A percentile compares a stretch with the other conserved stretches of the same genome.
Conservation (phyloP, 2,797 vertebrate genomes). For the Sebastes baramenuke region DNA sequence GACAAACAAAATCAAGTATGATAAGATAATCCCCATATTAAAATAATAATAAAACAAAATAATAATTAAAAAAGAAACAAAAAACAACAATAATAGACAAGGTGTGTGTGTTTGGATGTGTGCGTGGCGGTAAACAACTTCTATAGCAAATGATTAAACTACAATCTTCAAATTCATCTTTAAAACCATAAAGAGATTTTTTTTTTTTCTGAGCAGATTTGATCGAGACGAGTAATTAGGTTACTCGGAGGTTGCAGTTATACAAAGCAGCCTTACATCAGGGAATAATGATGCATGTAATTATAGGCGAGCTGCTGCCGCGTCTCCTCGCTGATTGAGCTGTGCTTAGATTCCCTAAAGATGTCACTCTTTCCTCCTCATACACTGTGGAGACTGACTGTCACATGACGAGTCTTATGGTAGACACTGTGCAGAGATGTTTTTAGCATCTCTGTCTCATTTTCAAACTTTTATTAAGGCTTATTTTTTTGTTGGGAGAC, state of each 20-base stretch:
- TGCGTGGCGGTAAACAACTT: too few species aligned
- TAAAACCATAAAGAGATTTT: background rate
- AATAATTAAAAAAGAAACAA: too few species aligned
- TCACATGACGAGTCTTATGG: slow-evolving; percentile 4
- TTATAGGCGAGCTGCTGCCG: slow-evolving; percentile 31
- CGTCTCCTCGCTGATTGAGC: slow-evolving; percentile 53
- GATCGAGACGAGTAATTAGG: slow-evolving; percentile 31
- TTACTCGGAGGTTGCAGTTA: slow-evolving; percentile 39
- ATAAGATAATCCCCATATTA: too few species aligned
- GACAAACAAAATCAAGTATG: too few species aligned
- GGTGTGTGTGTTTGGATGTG: too few species aligned
- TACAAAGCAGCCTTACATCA: slow-evolving; percentile 28
- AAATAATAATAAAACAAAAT: too few species aligned
- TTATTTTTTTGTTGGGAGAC: background rate
- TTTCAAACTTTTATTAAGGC: too few species aligned
- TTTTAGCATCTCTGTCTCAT: background rate
- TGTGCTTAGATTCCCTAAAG: slow-evolving; percentile 43
- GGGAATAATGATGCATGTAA: slow-evolving; percentile 61
- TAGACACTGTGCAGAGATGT: background rate
- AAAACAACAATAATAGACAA: too few species aligned
- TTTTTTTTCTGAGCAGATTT: background rate
- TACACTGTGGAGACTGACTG: background rate
- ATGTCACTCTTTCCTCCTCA: slow-evolving; percentile 35
- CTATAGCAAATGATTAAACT: too few species aligned
- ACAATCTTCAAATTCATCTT: background rate